A percentile compares a stretch with the other conserved stretches of the same genome.
These are phyloP conservation scores for Oenanthe melanoleuca DNA, from an alignment of 2,113 vertebrate species.

Conservation along the genomic window DNA sequence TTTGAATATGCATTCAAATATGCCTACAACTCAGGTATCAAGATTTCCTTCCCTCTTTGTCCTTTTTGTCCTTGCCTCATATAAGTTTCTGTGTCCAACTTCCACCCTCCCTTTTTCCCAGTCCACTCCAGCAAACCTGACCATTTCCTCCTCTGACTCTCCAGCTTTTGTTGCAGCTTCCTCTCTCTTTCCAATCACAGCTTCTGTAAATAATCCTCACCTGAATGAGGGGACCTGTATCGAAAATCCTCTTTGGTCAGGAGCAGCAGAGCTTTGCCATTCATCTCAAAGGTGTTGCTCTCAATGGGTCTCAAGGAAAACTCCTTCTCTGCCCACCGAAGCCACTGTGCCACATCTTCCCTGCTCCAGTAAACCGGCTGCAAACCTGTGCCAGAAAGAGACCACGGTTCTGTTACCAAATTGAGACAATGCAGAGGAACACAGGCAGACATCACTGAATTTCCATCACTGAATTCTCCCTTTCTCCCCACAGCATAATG, in stretches of 20 bases:
- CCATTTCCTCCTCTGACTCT: neutral
- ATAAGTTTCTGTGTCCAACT: neutral
- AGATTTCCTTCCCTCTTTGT: neutral
- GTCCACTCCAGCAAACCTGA: neutral
- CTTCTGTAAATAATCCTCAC: conserved; percentile 70
- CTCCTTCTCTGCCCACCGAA: conserved; percentile 95
- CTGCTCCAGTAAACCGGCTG: conserved; percentile 94
- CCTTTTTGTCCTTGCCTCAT: neutral
- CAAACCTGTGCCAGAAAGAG: conserved; percentile 78
- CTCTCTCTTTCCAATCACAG: neutral
- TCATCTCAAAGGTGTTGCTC: conserved; percentile 96
- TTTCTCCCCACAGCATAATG: neutral
- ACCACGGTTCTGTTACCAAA: neutral
- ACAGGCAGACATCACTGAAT: neutral
- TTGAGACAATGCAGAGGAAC: neutral
- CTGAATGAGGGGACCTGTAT: conserved; percentile 94
- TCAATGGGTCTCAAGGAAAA: conserved; percentile 92
- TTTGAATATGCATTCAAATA: neutral
- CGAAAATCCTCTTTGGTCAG: conserved; percentile 99
- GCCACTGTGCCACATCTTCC: conserved; percentile 96
- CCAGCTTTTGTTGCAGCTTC: neutral
- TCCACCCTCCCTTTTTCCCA: neutral
- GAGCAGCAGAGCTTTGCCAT: conserved; percentile 95
- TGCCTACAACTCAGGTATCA: neutral
- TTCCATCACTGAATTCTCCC: neutral